Evolutionary conservation across 2,888 invertebrate species (phyloP).

Genomic region (Chelonus formosanus): DNA sequence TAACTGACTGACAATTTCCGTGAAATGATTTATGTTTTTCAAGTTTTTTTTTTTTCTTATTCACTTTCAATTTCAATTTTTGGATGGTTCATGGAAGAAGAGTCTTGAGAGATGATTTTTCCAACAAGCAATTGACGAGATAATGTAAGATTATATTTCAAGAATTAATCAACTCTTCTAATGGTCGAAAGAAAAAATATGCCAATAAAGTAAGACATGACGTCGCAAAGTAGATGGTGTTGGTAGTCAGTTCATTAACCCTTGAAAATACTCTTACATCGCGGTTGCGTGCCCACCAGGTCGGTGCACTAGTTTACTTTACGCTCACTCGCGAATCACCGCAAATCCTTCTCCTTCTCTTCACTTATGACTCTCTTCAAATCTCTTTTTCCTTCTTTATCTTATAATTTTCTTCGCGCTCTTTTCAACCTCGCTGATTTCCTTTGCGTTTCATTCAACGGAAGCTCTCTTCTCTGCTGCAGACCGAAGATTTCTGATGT

Average conservation of each 20-base stretch:
- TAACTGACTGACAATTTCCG: conserved; percentile 3
- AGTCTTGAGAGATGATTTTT: too few relatives aligned
- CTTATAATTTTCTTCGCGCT: conserved; percentile 18
- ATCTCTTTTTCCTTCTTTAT: conserved; percentile 17
- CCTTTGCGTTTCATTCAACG: conserved; percentile 16
- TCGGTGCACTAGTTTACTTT: conserved; percentile 59
- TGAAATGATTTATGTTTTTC: conserved; percentile 2
- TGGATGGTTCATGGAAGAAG: too few relatives aligned
- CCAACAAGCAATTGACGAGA: too few relatives aligned
- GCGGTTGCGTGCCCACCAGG: conserved; percentile 57
- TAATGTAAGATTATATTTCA: too few relatives aligned
- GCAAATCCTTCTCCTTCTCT: conserved; percentile 14
- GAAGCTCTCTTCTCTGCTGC: background rate
- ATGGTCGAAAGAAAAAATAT: background rate
- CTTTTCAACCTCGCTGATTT: conserved; percentile 15
- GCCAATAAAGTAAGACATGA: conserved; percentile 31
- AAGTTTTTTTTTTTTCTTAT: conserved; percentile 14
- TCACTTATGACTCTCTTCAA: conserved; percentile 8
- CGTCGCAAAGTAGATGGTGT: conserved; percentile 40
- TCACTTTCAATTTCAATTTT: conserved; percentile 14
- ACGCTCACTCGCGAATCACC: conserved; percentile 46
- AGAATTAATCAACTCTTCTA: too few relatives aligned
- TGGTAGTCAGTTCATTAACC: conserved; percentile 58
- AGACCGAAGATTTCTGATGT: background rate
- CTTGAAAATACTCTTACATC: conserved; percentile 62